Evolutionary conservation across 2,113 vertebrate species (phyloP).

Genomic region (Chionodraco myersi): DNA sequence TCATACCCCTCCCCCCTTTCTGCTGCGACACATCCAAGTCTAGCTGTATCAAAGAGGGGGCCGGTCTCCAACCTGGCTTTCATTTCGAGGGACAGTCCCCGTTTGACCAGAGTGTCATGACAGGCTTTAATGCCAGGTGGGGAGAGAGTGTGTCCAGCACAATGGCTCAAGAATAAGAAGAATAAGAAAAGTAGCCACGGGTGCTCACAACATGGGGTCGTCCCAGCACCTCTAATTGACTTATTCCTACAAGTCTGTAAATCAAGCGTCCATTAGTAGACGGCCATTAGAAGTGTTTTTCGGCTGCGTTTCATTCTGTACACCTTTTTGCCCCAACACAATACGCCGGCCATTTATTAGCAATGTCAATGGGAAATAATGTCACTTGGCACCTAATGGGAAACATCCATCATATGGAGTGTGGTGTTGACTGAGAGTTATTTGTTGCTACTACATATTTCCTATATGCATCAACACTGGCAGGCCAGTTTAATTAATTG

Average conservation of each 20-base stretch:
- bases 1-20: slow-evolving; percentile 43
- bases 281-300: slow-evolving; percentile 49
- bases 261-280: slow-evolving; percentile 55
- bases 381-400: slow-evolving; percentile 46
- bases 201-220: slow-evolving; percentile 43
- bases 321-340: slow-evolving; percentile 19
- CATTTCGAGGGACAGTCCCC: slow-evolving; percentile 61
- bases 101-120: slow-evolving; percentile 42
- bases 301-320: slow-evolving; percentile 32
- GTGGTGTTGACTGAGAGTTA: slow-evolving; percentile 18
- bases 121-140: slow-evolving; percentile 33
- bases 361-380: slow-evolving; percentile 21
- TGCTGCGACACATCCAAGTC: slow-evolving; percentile 61
- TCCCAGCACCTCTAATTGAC: slow-evolving; percentile 68
- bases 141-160: background rate
- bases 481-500: slow-evolving; percentile 12
- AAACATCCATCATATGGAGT: slow-evolving; percentile 38
- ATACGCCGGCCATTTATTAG: slow-evolving; percentile 25
- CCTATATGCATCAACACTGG: background rate
- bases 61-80: slow-evolving; percentile 62
- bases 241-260: slow-evolving; percentile 67
- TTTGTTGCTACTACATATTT: slow-evolving; percentile 32
- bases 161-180: background rate
- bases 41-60: slow-evolving; percentile 60
- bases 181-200: slow-evolving; percentile 28